phyloP scores from a whole-genome alignment of 2,797 vertebrate genomes.

The Myripristis murdjan region DNA sequence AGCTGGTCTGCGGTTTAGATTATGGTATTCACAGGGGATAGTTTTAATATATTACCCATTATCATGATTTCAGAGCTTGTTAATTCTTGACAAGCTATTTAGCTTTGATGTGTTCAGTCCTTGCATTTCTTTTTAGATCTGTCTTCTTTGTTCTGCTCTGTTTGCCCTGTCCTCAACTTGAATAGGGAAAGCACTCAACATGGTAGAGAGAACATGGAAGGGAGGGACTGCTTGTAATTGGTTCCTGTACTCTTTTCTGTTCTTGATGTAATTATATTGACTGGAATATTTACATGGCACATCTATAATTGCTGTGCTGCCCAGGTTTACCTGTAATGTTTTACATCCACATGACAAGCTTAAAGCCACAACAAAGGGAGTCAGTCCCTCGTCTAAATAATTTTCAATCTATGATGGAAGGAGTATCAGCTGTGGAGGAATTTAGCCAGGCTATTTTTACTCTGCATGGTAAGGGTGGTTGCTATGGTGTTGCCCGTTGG shows the following conservation, averaged over 20 bases:
- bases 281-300: constrained; percentile 10
- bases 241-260: not conserved
- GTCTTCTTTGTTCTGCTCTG: not conserved
- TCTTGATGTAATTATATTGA: not conserved
- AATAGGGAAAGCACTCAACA: constrained; percentile 14
- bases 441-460: constrained; percentile 80
- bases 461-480: constrained; percentile 66
- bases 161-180: not conserved
- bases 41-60: constrained; percentile 2
- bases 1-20: constrained; percentile 10
- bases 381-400: constrained; percentile 24
- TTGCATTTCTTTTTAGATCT: not conserved
- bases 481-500: constrained; percentile 80
- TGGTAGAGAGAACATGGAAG: constrained; percentile 9
- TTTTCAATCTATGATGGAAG: constrained; percentile 40
- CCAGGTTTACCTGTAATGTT: not conserved
- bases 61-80: constrained; percentile 1
- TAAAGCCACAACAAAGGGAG: constrained; percentile 10
- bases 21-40: not conserved
- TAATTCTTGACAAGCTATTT: not conserved
- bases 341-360: not conserved
- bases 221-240: not conserved
- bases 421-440: constrained; percentile 74
- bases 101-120: not conserved
- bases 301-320: not conserved